phyloP scores from a whole-genome alignment of 2,888 invertebrate genomes.

The Xestia xanthographa region DNA sequence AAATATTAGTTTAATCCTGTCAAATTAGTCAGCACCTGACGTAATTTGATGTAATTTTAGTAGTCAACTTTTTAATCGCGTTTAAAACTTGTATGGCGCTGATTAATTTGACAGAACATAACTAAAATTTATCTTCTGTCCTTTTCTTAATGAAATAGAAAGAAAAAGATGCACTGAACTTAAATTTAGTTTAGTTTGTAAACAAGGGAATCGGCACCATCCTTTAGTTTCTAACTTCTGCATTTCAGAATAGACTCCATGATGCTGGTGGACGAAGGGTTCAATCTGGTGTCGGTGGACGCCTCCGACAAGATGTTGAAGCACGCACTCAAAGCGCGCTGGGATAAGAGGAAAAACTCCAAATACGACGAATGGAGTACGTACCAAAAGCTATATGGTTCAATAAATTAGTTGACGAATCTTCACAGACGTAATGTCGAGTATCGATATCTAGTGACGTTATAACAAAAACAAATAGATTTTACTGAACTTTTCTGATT shows the following conservation, averaged over 20 bases:
- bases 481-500: too few species aligned
- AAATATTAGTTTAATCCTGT: too few species aligned
- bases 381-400: constrained; percentile 64
- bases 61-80: too few species aligned
- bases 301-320: constrained; percentile 98
- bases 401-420: not conserved
- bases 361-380: constrained; percentile 96
- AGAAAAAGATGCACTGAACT: too few species aligned
- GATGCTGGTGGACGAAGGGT: constrained; percentile 96
- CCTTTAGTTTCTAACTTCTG: not conserved
- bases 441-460: not conserved
- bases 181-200: too few species aligned
- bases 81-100: too few species aligned
- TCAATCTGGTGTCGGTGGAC: constrained; percentile 96
- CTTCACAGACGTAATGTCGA: not conserved
- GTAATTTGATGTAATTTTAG: too few species aligned
- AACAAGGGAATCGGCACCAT: too few species aligned
- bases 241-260: constrained; percentile 95
- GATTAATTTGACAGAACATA: too few species aligned
- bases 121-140: too few species aligned
- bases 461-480: not conserved
- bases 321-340: constrained; percentile 95
- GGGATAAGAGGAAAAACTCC: constrained; percentile 94
- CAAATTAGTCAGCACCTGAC: too few species aligned
- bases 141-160: too few species aligned